Percentiles rank a stretch among this genome's conserved stretches.
phyloP scores from a whole-genome alignment of 1,140 invertebrate genomes.

The Papilio xuthus region DNA sequence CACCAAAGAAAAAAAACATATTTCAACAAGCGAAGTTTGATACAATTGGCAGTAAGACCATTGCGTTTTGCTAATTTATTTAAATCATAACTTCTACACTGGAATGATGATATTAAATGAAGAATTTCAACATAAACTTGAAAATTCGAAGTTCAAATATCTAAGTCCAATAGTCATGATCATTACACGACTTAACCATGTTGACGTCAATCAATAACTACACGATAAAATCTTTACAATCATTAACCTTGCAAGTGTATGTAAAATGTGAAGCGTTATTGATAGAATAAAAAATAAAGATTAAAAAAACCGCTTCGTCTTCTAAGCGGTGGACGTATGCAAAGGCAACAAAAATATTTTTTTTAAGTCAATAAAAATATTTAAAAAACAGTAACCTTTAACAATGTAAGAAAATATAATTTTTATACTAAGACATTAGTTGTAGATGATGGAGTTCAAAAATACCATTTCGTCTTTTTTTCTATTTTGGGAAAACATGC shows the following conservation, averaged over 20 bases:
- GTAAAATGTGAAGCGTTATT: not conserved
- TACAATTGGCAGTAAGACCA: not conserved
- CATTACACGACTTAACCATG: slow-evolving; percentile 8
- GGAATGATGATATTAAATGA: not conserved
- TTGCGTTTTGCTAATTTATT: not conserved
- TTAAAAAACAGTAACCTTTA: no score
- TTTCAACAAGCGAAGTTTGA: no score
- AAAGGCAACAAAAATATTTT: not conserved
- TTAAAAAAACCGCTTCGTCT: not conserved
- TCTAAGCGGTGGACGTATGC: not conserved
- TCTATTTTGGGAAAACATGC: no score
- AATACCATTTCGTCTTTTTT: no score
- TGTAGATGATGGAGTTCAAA: not conserved
- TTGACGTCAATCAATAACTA: slow-evolving; percentile 23
- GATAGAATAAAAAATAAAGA: not conserved
- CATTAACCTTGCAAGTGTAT: not conserved
- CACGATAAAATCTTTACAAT: slow-evolving; percentile 14
- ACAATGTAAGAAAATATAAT: no score
- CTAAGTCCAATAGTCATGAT: not conserved
- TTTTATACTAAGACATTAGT: no score
- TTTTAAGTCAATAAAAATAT: no score
- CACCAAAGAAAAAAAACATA: not conserved
- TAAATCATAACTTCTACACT: not conserved
- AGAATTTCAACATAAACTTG: not conserved
- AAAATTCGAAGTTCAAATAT: not conserved